Evolutionary conservation across 2,888 invertebrate species (phyloP), one percentile per base, ranked within the genome.

Genomic region (Cryptocheilus praepositus): DNA sequence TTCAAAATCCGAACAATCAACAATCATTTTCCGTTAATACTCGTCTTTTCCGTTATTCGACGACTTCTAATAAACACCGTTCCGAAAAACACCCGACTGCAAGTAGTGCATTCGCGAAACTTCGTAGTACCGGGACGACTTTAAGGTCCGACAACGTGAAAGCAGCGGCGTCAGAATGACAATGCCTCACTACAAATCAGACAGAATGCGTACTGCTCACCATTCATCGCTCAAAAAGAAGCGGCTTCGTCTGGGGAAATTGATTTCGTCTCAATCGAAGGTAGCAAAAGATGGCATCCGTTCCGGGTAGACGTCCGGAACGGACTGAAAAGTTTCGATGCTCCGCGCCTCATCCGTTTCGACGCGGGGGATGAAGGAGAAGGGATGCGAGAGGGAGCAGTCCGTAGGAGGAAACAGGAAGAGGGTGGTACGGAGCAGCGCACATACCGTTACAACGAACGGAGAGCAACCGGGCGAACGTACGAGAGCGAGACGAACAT

Each of bases 401-500:
- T 45, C 21, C 49, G 25, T 53, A 64, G 57, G 67, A 64, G 62
- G 59, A 64, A 68, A 83, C 76, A 76, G 79, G 80, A 81, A 83
- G 74, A 83, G 84, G 85, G 79, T 83, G 84, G 83, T 83, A 84
- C 80, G 77, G 72, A 75, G 71, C 71, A 74, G 66, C 73, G 77
- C 74, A 74, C 82, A 77, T 83, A 79, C 81, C 82, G 79, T 82
- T 77, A 78, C 83, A 82, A 71, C 67, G 7, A 11, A 36, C 36
- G 36, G 11, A 36, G 36, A 11, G 36, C 36, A 36, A 36, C 11
- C 36, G 36, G 11, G 8, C 1, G 36, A 36, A 36, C 36, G 36
- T 36, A 11, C 7, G 36, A 11, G 36, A 36, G 36, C 7, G 13
- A 36, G 36, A 36, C 36, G 11, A 79, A 76, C 77, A 76, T 63